Conservation (phyloP, 2,797 vertebrate genomes). For the Sebastolobus altivelis region DNA sequence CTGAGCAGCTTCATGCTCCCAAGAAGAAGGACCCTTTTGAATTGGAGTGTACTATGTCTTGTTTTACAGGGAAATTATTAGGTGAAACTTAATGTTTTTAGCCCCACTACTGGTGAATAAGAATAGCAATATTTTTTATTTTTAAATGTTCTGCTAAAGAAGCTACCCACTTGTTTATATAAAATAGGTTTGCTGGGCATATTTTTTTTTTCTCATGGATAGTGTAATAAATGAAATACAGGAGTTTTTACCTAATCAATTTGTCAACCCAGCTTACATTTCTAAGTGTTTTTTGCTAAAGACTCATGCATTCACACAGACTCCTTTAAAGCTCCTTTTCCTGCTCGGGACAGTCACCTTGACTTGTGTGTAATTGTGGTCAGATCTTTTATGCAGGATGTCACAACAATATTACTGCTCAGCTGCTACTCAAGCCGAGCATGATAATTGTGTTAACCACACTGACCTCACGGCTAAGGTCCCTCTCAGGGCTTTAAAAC, state of each 20-base stretch:
- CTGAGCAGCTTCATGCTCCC: not conserved
- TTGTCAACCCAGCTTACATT: not conserved
- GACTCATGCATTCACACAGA: not conserved
- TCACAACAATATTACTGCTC: slow-evolving; percentile 70
- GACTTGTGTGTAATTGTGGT: slow-evolving; percentile 52
- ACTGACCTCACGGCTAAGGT: slow-evolving; percentile 56
- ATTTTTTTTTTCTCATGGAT: not conserved
- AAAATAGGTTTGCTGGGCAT: not conserved
- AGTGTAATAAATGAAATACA: not conserved
- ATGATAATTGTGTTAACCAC: slow-evolving; percentile 66
- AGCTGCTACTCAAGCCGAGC: slow-evolving; percentile 68
- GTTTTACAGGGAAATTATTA: not conserved
- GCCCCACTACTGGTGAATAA: not conserved
- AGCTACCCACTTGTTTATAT: not conserved
- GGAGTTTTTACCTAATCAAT: not conserved
- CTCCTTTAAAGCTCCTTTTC: not conserved
- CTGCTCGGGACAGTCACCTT: slow-evolving; percentile 43
- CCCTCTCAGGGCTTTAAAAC: slow-evolving; percentile 57
- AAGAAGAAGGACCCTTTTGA: not conserved
- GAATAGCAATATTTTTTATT: not conserved
- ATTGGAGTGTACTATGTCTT: not conserved
- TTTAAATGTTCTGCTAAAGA: not conserved
- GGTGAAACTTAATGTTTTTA: not conserved
- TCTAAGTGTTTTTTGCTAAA: not conserved
- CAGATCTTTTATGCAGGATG: slow-evolving; percentile 58